A percentile compares a stretch with the other conserved stretches of the same genome.
Conservation (phyloP, 2,888 invertebrate genomes). For the Tricholauxania praeusta region DNA sequence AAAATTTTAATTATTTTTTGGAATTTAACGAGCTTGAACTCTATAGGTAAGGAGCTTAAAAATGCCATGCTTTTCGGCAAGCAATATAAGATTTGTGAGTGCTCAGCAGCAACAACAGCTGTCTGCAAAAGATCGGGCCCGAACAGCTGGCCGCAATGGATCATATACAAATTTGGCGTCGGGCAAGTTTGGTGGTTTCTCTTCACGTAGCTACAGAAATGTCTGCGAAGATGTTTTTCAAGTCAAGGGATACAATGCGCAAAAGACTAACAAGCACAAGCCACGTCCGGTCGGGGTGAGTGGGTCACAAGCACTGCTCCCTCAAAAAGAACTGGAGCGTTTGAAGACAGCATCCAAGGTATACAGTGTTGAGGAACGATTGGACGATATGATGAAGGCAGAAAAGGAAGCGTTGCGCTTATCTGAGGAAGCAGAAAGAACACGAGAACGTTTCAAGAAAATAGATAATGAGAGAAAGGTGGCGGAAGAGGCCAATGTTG, state of each 20-base stretch:
- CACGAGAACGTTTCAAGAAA: constrained; percentile 71
- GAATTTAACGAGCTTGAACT: constrained; percentile 4
- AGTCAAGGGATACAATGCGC: constrained; percentile 19
- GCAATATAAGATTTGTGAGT: constrained; percentile 54
- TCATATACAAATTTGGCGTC: constrained; percentile 4
- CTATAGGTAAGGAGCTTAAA: too few species aligned
- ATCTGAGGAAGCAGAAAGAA: constrained; percentile 71
- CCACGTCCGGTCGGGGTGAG: constrained; percentile 2
- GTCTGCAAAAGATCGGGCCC: constrained; percentile 46
- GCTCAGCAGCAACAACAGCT: constrained; percentile 47
- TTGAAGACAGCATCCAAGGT: constrained; percentile 74
- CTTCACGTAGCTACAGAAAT: neutral
- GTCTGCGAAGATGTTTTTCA: constrained; percentile 14
- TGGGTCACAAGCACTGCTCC: constrained; percentile 53
- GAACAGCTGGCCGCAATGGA: constrained; percentile 41
- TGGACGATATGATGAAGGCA: constrained; percentile 66
- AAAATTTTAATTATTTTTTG: neutral
- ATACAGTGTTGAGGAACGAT: constrained; percentile 68
- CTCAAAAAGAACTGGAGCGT: constrained; percentile 72
- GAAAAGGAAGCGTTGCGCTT: constrained; percentile 69
- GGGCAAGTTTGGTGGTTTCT: neutral
- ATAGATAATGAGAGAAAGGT: constrained; percentile 61
- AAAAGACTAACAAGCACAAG: neutral
- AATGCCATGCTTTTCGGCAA: constrained; percentile 60
- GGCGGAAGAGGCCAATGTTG: constrained; percentile 47